Percentiles rank a stretch among this genome's conserved stretches.
These are phyloP conservation scores for Pseudochirops corinnae DNA, from an alignment of 2,797 vertebrate genomes.

Conservation along the genomic window DNA sequence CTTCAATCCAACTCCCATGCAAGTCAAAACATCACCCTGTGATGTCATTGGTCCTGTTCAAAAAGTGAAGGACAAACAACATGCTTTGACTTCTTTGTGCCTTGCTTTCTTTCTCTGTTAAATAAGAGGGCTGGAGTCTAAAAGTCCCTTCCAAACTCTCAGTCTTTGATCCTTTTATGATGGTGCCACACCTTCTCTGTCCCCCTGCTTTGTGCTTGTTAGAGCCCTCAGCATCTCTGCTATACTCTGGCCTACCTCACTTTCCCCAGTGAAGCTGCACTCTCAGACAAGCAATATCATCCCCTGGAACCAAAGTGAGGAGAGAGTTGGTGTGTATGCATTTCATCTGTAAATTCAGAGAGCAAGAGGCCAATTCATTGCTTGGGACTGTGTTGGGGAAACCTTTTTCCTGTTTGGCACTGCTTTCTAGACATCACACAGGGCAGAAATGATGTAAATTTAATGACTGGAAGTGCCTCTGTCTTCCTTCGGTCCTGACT, in stretches of 20 bases:
- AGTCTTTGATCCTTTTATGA: no score
- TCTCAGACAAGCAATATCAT: background rate
- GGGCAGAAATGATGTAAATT: background rate
- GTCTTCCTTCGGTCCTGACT: background rate
- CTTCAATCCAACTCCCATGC: no score
- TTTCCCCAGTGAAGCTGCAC: background rate
- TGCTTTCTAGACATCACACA: conserved; percentile 3
- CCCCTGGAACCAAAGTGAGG: background rate
- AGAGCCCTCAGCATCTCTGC: no score
- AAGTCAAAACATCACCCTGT: no score
- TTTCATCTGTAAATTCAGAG: conserved; percentile 34
- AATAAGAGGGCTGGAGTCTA: no score
- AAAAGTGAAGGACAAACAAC: no score
- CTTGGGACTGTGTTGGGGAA: background rate
- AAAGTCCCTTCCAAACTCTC: no score
- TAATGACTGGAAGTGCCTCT: background rate
- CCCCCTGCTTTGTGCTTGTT: no score
- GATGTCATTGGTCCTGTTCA: no score
- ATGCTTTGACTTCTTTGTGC: no score
- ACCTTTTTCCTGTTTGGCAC: conserved; percentile 17
- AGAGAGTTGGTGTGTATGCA: background rate
- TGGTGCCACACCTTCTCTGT: no score
- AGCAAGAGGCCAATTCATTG: background rate
- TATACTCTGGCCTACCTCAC: background rate
- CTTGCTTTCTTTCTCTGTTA: no score